A percentile compares a stretch with the other conserved stretches of the same genome.
These are phyloP conservation scores for Autographa pulchrina DNA, from an alignment of 2,888 invertebrate species.

Conservation along the genomic window DNA sequence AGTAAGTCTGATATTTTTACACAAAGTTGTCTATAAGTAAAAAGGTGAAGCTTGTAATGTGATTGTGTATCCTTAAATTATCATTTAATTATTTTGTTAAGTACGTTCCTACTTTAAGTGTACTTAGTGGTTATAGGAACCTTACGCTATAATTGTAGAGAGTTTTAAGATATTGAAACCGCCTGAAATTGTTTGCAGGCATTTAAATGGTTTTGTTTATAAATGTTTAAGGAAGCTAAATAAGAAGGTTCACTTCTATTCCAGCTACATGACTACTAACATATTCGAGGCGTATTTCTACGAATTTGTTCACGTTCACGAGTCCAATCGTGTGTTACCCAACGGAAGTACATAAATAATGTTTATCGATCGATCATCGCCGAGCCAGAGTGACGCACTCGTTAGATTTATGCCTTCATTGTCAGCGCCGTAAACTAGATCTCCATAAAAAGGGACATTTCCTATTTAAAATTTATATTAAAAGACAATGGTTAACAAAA, in stretches of 20 bases:
- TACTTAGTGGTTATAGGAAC: slow-evolving; percentile 1
- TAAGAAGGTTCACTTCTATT: slow-evolving; percentile 43
- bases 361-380: slow-evolving; percentile 89
- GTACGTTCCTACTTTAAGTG: not conserved
- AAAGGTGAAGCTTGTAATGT: slow-evolving; percentile 20
- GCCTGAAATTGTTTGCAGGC: slow-evolving; percentile 13
- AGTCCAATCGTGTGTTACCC: slow-evolving; percentile 73
- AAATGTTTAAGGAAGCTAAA: slow-evolving; percentile 43
- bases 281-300: slow-evolving; percentile 68
- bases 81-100: slow-evolving; percentile 36
- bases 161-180: not conserved
- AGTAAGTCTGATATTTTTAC: slow-evolving; percentile 13
- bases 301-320: slow-evolving; percentile 75
- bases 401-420: slow-evolving; percentile 89
- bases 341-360: slow-evolving; percentile 89
- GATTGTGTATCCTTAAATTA: slow-evolving; percentile 33
- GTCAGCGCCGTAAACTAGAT: slow-evolving; percentile 89
- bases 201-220: slow-evolving; percentile 38
- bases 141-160: not conserved
- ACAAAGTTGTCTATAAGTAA: slow-evolving; percentile 27
- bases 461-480: slow-evolving; percentile 89
- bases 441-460: slow-evolving; percentile 89
- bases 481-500: slow-evolving; percentile 89
- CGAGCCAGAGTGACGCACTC: slow-evolving; percentile 81
- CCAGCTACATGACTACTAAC: slow-evolving; percentile 39